phyloP scores from a whole-genome alignment of 1,140 invertebrate genomes.

The Bombus ignitus region DNA sequence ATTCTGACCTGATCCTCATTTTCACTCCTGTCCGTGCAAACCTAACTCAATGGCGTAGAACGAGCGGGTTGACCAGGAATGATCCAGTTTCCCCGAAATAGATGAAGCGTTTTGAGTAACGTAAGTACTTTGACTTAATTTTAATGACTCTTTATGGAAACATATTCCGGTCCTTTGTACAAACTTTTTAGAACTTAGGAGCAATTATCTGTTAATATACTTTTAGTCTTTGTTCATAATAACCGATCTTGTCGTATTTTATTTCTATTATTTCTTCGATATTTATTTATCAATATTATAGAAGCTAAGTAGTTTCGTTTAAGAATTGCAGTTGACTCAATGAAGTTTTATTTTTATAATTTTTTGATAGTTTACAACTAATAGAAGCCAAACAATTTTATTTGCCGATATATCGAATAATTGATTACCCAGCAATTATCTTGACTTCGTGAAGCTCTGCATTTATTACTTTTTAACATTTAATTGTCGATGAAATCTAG shows the following conservation, averaged over 20 bases:
- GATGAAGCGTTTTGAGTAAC: not conserved
- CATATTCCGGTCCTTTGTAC: not conserved
- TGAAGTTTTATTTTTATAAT: not conserved
- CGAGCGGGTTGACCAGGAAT: not conserved
- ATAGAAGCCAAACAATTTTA: too few species aligned
- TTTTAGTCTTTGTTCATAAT: too few species aligned
- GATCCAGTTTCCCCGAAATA: not conserved
- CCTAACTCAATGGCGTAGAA: conserved; percentile 28
- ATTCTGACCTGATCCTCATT: conserved; percentile 20
- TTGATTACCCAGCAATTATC: too few species aligned
- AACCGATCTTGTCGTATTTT: too few species aligned
- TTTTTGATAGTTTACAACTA: too few species aligned
- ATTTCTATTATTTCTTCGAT: too few species aligned
- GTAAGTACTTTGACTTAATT: not conserved
- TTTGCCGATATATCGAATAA: too few species aligned
- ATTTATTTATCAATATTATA: not conserved
- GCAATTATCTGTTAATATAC: too few species aligned
- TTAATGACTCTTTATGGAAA: not conserved
- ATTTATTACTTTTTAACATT: too few species aligned
- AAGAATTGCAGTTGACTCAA: not conserved
- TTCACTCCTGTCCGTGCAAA: conserved; percentile 5
- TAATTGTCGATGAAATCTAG: too few species aligned
- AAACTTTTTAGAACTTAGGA: too few species aligned
- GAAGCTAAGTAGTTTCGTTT: not conserved
- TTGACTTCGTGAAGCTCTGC: too few species aligned